Conservation (phyloP, 2,797 vertebrate species). For the Sebastes trivittatus region DNA sequence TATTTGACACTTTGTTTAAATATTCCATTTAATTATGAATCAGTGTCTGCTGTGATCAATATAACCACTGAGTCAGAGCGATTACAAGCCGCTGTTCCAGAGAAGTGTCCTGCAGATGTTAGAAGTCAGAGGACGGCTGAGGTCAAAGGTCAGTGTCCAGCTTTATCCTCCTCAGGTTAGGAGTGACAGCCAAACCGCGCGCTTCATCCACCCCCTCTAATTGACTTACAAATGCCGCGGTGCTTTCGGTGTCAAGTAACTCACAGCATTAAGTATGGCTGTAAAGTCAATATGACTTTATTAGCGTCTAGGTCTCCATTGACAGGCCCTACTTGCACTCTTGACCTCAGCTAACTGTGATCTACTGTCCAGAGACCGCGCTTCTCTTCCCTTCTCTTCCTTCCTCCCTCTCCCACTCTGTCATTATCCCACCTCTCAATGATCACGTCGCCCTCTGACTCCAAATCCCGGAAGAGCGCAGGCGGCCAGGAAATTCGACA, state of each 20-base stretch:
- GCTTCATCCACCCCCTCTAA: slow-evolving; percentile 61
- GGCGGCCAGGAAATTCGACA: slow-evolving; percentile 77
- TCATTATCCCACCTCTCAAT: slow-evolving; percentile 72
- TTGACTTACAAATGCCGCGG: slow-evolving; percentile 74
- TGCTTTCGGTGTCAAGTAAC: slow-evolving; percentile 65
- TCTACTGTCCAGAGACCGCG: slow-evolving; percentile 56
- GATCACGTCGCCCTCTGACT: slow-evolving; percentile 81
- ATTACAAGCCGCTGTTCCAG: slow-evolving; percentile 29
- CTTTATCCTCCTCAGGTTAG: slow-evolving; percentile 51
- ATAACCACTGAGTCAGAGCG: slow-evolving; percentile 2
- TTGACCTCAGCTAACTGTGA: slow-evolving; percentile 72
- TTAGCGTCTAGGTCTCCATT: slow-evolving; percentile 65
- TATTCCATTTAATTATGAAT: slow-evolving; percentile 59
- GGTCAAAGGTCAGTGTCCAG: slow-evolving; percentile 70
- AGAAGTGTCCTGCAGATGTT: slow-evolving; percentile 47
- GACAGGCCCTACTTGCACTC: slow-evolving; percentile 66
- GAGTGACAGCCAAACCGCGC: slow-evolving; percentile 51
- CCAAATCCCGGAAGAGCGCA: slow-evolving; percentile 78
- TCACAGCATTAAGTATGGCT: slow-evolving; percentile 63
- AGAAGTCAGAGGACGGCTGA: slow-evolving; percentile 36
- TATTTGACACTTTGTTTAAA: slow-evolving; percentile 41
- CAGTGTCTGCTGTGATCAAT: slow-evolving; percentile 47
- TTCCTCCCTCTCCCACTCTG: slow-evolving; percentile 23
- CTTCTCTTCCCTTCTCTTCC: slow-evolving; percentile 19
- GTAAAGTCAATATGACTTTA: slow-evolving; percentile 78